These are phyloP conservation scores for Sicus ferrugineus DNA, from an alignment of 2,888 invertebrate genomes.

Conservation along the genomic window DNA sequence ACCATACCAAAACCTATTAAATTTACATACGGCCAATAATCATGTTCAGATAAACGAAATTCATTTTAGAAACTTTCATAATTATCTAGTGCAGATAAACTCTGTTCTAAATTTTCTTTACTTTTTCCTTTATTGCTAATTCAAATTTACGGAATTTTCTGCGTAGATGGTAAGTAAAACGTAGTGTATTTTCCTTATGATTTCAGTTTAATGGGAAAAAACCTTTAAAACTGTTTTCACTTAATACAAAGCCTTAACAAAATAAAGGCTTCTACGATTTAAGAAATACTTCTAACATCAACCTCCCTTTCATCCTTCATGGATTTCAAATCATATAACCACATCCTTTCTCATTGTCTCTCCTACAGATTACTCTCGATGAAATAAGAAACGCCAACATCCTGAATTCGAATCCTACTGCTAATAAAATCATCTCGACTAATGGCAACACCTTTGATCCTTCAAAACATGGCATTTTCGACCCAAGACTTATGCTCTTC, in stretches of 20 bases:
- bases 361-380: slow-evolving; percentile 78
- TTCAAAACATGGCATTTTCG: slow-evolving; percentile 70
- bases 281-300: not conserved
- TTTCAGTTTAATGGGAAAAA: not conserved
- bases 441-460: slow-evolving; percentile 52
- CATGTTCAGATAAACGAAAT: no score
- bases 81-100: no score
- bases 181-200: not conserved
- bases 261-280: not conserved
- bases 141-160: slow-evolving; percentile 22
- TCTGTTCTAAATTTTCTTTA: slow-evolving; percentile 29
- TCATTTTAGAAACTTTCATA: no score
- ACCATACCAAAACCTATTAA: no score
- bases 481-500: slow-evolving; percentile 87
- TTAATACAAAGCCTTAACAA: not conserved
- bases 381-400: slow-evolving; percentile 75
- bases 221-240: not conserved
- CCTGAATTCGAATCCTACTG: slow-evolving; percentile 47
- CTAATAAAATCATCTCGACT: slow-evolving; percentile 38
- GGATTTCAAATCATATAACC: no score
- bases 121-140: slow-evolving; percentile 27
- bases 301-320: not conserved
- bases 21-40: no score
- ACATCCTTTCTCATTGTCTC: no score
- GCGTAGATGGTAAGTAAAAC: slow-evolving; percentile 37